Base-by-base conservation (phyloP, 2,888 invertebrate genomes). In the Napeogenes sylphis region DNA sequence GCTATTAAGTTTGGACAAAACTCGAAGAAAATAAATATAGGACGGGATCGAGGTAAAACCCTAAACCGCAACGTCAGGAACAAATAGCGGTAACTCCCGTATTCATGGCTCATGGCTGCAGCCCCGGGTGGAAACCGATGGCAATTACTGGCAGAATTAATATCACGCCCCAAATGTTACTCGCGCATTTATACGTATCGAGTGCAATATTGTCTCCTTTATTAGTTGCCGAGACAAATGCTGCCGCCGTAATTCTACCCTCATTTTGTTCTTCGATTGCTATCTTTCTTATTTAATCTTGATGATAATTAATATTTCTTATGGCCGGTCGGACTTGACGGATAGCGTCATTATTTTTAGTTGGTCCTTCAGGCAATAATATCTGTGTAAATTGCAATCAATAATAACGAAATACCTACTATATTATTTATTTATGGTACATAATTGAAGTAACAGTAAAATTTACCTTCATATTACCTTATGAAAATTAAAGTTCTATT, bases 121-220 rank as follows among this genome's bases (percentile, higher is more conserved):
- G 85, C 84, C 84, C 76, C 80, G 81, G 82, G 81, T 85, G 80
- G 86, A 80, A 86, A 83, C 89, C 90, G 89, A 90, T 90, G 87
- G 90, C 90, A 90, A 90, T 90, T 90, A 90, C 90, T 83, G 85
- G 80, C 84, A 80, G 90, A 90, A 90, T 90, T 90, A 90, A 90
- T 90, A 90, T 89, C 86, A 82, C 86, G 87, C 87, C 85, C 89
- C 87, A 88, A 90, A 90, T 90, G 88, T 86, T 87, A 77, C 88
- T 84, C 85, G 82, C 87, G 83, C 86, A 87, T 90, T 90, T 90
- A 89, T 90, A 89, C 85, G 84, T 88, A 88, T 90, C 84, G 89
- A 90, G 82, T 90, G 90, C 90, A 90, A 90, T 90, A 90, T 88
- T 90, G 90, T 90, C 90, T 90, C 87, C 87, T 87, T 89, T 90